Evolutionary conservation across 2,113 vertebrate genomes (phyloP).

Genomic region (Panthera uncia): DNA sequence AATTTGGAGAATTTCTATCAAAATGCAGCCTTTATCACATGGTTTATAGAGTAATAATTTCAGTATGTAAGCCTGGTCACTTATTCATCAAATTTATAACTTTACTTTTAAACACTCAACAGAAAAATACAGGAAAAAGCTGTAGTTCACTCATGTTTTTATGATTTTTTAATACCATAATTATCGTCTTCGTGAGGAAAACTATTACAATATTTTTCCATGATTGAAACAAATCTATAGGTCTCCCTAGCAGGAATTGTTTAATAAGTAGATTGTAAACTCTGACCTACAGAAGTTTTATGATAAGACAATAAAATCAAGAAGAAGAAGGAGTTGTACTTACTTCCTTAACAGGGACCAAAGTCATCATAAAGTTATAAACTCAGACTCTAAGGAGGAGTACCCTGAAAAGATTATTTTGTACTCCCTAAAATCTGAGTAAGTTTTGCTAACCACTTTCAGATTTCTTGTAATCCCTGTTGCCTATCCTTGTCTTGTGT

Average conservation of each 20-base stretch:
- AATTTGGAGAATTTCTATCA: neutral
- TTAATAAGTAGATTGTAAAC: neutral
- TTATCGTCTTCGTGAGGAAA: neutral
- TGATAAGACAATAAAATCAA: neutral
- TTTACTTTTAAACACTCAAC: neutral
- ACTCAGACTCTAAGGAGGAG: neutral
- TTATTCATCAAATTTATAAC: neutral
- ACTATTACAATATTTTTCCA: neutral
- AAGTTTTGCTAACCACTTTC: neutral
- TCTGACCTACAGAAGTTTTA: neutral
- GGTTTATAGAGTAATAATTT: neutral
- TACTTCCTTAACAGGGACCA: neutral
- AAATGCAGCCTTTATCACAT: neutral
- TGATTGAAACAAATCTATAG: neutral
- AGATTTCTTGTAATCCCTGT: neutral
- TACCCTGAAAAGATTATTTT: neutral
- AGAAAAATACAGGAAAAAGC: neutral
- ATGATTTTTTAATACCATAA: neutral
- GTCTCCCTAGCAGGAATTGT: neutral
- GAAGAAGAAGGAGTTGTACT: neutral
- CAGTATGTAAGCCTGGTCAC: neutral
- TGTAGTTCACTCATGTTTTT: neutral
- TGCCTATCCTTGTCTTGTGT: neutral
- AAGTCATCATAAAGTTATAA: constrained; percentile 34
- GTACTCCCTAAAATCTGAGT: neutral